Percentiles rank a stretch among this genome's conserved stretches.
These are phyloP conservation scores for Acinonyx jubatus DNA, from an alignment of 2,113 vertebrate species.

Conservation along the genomic window DNA sequence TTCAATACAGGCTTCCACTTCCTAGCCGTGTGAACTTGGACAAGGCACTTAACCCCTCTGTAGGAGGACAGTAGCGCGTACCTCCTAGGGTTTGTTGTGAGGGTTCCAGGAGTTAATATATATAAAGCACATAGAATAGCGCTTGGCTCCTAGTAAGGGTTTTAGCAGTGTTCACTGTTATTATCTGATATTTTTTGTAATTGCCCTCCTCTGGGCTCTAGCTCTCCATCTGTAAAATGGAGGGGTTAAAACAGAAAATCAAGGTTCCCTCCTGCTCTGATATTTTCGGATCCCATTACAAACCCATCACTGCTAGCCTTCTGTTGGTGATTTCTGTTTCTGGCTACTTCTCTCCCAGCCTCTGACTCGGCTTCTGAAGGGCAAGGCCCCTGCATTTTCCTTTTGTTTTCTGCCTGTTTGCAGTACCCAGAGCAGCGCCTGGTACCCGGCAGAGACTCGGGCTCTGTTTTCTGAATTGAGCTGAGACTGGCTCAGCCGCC, in stretches of 20 bases:
- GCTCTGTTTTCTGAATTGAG: constrained; percentile 12
- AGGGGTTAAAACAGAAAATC: constrained; percentile 6
- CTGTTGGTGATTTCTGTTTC: not conserved
- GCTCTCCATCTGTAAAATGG: not conserved
- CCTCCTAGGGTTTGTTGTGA: not conserved
- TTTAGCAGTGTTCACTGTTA: not conserved
- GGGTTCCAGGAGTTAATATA: not conserved
- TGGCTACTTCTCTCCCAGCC: not conserved
- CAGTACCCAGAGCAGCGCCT: not conserved
- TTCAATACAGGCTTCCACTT: not conserved
- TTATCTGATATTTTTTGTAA: not conserved
- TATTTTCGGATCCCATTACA: not conserved
- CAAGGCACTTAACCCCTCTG: not conserved
- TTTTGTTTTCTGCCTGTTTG: not conserved
- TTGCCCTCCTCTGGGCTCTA: not conserved
- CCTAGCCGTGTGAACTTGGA: not conserved
- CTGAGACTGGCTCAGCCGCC: not conserved
- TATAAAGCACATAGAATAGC: not conserved
- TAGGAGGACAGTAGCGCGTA: not conserved
- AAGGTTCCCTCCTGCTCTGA: not conserved
- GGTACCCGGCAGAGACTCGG: not conserved
- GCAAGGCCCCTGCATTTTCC: not conserved
- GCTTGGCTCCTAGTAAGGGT: not conserved
- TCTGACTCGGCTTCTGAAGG: constrained; percentile 28
- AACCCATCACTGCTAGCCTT: not conserved